Base-by-base conservation (phyloP, 2,113 vertebrate species). In the Gasterosteus aculeatus region DNA sequence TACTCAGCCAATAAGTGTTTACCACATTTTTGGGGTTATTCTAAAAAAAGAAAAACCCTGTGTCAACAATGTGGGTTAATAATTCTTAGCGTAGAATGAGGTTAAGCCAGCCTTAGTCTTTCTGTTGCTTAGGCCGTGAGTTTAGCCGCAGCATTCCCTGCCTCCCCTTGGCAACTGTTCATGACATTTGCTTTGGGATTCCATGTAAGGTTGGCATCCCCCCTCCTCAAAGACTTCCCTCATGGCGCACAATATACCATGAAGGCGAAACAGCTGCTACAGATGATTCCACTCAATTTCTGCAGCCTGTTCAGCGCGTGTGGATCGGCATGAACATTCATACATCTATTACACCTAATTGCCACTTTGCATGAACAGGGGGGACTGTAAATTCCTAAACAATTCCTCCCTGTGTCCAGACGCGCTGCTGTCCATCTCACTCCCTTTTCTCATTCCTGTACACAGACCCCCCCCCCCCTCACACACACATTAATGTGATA, bases 151-250 rank as follows among this genome's bases (percentile, higher is more conserved):
- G n/a, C 10, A 15, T 73, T 74, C 61, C 22, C 18, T 33, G 38
- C 51, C 31, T 65, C 7, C 41, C 22, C 7, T 22, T 41, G 35
- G 54, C 26, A 77, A 66, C 46, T 67, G 63, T 60, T 80, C 63
- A 7, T 75, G 75, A 72, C 62, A 78, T 80, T 65, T 85, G 69
- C 41, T 80, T 5, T 60, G 18, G 2, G 54, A 66, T 65, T 69
- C 46, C 56, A 59, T 47, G 46, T 60, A 29, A 56, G 49, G 53
- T 53, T 59, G 53, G 8, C 53, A 75, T 47, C 72, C 56, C 41
- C 14, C 44, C 5, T 26, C 11, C 10, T 7, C 15, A 64, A 29
- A 22, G 9, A 31, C 22, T 59, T 26, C 51, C 5, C 35, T 10
- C 1, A 26, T 54, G n/a, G 47, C 33, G 22, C 33, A 57, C 15